Conservation (phyloP, 2,888 invertebrate genomes). For the Abrostola triplasia region DNA sequence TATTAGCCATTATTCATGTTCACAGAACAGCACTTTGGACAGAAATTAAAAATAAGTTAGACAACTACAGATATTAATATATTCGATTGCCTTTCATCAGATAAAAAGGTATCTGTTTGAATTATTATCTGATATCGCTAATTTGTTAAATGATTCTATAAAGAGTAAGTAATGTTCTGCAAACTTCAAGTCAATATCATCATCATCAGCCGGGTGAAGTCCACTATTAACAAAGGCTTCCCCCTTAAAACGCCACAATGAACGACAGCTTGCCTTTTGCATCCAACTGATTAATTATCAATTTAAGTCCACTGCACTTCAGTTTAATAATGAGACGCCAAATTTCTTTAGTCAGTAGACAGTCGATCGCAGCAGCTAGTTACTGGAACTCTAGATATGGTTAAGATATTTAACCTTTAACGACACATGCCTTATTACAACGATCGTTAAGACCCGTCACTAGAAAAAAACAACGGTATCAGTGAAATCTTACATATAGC, state of each 20-base stretch:
- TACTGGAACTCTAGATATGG: slow-evolving; percentile 35
- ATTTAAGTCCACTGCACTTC: background rate
- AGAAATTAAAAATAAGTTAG: slow-evolving; percentile 29
- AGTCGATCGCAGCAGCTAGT: slow-evolving; percentile 12
- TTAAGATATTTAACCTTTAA: slow-evolving; percentile 52
- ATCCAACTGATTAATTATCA: background rate
- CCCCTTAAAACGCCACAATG: too few relatives aligned
- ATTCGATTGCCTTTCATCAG: too few relatives aligned
- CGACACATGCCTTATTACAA: slow-evolving; percentile 51
- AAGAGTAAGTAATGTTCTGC: too few relatives aligned
- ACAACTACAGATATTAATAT: background rate
- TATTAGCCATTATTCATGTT: too few relatives aligned
- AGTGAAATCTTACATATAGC: slow-evolving; percentile 34
- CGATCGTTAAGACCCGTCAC: slow-evolving; percentile 43
- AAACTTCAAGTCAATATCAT: too few relatives aligned
- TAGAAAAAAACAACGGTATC: slow-evolving; percentile 38
- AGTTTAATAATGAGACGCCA: background rate
- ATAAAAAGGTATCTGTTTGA: too few relatives aligned
- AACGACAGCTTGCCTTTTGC: too few relatives aligned
- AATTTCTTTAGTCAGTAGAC: slow-evolving; percentile 13
- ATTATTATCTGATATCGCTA: too few relatives aligned
- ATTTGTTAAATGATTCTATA: too few relatives aligned
- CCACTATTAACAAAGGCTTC: too few relatives aligned
- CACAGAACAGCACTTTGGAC: background rate
- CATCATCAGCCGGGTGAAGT: too few relatives aligned